phyloP scores from a whole-genome alignment of 2,797 vertebrate species.

The Danionella dracula region DNA sequence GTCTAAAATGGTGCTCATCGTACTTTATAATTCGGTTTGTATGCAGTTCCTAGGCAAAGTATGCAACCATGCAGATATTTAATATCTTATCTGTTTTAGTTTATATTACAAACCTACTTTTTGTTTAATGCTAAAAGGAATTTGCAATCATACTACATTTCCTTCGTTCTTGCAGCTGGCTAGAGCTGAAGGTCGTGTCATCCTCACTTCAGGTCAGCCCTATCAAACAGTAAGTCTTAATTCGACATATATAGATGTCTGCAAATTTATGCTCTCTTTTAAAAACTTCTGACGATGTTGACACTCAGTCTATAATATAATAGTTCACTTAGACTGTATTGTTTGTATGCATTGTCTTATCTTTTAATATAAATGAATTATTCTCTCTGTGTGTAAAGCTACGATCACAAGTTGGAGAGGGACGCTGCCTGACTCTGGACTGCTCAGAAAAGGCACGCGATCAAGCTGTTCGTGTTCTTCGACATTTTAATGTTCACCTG shows the following conservation, averaged over 20 bases:
- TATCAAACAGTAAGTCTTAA: slow-evolving; percentile 74
- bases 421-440: slow-evolving; percentile 74
- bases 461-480: slow-evolving; percentile 75
- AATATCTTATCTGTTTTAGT: too few relatives aligned
- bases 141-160: neutral
- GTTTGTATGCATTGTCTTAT: neutral
- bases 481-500: slow-evolving; percentile 75
- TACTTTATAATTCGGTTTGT: too few relatives aligned
- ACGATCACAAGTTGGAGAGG: slow-evolving; percentile 80
- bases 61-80: too few relatives aligned
- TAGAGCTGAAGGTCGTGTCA: slow-evolving; percentile 73
- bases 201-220: slow-evolving; percentile 82
- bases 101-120: too few relatives aligned
- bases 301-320: too few relatives aligned
- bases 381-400: slow-evolving; percentile 59
- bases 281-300: neutral
- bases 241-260: neutral
- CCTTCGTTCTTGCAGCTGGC: slow-evolving; percentile 69
- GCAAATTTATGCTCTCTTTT: neutral
- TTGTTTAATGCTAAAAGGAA: too few relatives aligned
- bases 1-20: too few relatives aligned
- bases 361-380: too few relatives aligned
- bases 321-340: too few relatives aligned
- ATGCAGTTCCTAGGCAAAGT: too few relatives aligned
- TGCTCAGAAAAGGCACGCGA: slow-evolving; percentile 78